Evolutionary conservation across 2,888 invertebrate species (phyloP).

Genomic region (Tenthredo scrophulariae): DNA sequence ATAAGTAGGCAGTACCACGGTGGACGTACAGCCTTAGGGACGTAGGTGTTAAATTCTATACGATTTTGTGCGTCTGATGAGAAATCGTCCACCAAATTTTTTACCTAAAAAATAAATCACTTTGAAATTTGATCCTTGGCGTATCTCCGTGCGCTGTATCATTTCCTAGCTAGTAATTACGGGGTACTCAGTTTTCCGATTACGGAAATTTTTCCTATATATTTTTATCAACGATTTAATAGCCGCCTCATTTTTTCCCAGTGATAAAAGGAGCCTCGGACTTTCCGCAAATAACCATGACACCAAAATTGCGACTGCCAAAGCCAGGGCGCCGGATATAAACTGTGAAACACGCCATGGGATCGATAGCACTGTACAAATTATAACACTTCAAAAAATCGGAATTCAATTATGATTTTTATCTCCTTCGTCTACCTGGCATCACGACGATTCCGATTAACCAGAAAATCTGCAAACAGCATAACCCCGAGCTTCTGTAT

Average conservation of each 20-base stretch:
- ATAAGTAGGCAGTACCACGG: conserved; percentile 37
- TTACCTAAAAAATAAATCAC: background rate
- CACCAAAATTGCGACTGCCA: conserved; percentile 79
- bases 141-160: background rate
- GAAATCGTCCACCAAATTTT: conserved; percentile 18
- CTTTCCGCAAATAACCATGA: conserved; percentile 82
- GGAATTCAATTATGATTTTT: background rate
- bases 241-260: conserved; percentile 79
- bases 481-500: conserved; percentile 9
- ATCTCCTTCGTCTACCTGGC: background rate
- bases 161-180: background rate
- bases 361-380: background rate
- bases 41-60: background rate
- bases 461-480: conserved; percentile 35
- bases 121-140: background rate
- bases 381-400: background rate
- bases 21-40: conserved; percentile 32
- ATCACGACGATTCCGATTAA: conserved; percentile 6
- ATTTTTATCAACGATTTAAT: conserved; percentile 80
- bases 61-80: background rate
- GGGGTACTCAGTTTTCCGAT: background rate
- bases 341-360: conserved; percentile 30
- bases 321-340: background rate
- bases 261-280: conserved; percentile 80
- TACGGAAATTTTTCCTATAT: conserved; percentile 77